Evolutionary conservation across 2,113 vertebrate species (phyloP).

Genomic region (Panurus biarmicus): DNA sequence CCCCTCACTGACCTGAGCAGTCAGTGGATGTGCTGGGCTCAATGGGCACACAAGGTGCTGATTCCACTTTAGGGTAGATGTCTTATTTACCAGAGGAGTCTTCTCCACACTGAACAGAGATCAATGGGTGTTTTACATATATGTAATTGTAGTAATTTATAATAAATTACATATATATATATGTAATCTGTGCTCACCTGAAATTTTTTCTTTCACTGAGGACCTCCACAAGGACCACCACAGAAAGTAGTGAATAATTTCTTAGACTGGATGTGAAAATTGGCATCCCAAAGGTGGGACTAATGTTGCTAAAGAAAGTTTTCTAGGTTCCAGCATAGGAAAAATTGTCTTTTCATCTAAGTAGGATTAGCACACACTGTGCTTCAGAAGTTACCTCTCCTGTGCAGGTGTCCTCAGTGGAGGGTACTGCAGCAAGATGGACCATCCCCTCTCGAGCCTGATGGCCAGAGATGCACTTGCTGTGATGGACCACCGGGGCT

Average conservation of each 20-base stretch:
- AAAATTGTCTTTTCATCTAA: not conserved
- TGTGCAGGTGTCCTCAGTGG: not conserved
- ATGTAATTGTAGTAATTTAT: not conserved
- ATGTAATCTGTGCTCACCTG: not conserved
- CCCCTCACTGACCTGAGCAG: not conserved
- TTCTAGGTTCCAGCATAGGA: not conserved
- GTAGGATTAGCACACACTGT: not conserved
- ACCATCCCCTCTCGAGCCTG: not conserved
- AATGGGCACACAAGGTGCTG: not conserved
- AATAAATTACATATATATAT: too few species aligned
- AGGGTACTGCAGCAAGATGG: not conserved
- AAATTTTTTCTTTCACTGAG: not conserved
- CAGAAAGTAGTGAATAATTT: not conserved
- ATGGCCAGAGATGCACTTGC: not conserved
- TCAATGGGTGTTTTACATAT: not conserved
- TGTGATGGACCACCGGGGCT: not conserved
- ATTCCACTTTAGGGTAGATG: not conserved
- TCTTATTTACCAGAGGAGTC: not conserved
- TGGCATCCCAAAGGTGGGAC: not conserved
- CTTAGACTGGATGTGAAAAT: not conserved
- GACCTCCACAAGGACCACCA: not conserved
- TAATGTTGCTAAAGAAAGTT: not conserved
- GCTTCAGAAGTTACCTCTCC: not conserved
- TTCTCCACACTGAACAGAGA: not conserved
- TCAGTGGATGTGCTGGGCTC: not conserved